Percentiles rank a stretch among this genome's conserved stretches.
phyloP scores from a whole-genome alignment of 2,113 vertebrate species.

The Lynx canadensis region DNA sequence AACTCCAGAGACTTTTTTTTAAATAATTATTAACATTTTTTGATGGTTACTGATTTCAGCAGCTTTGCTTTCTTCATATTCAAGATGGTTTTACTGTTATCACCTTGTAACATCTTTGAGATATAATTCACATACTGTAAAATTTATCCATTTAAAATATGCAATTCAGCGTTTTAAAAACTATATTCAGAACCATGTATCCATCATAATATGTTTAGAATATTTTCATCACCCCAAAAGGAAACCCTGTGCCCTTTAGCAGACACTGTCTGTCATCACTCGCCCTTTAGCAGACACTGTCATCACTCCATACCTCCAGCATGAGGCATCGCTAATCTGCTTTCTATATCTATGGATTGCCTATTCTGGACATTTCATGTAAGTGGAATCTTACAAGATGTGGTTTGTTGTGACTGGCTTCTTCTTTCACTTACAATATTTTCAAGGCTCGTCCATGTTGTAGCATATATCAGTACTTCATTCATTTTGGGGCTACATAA shows the following conservation, averaged over 20 bases:
- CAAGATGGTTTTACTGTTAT: background rate
- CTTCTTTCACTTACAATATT: background rate
- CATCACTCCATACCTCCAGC: background rate
- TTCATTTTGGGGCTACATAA: background rate
- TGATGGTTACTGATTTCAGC: background rate
- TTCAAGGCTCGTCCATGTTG: background rate
- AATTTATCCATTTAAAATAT: background rate
- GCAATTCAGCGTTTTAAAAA: background rate
- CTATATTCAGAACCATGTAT: background rate
- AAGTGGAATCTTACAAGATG: background rate
- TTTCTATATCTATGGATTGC: background rate
- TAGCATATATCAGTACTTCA: background rate
- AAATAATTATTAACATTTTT: background rate
- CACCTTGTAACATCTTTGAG: background rate
- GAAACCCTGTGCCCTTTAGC: background rate
- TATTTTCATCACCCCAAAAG: background rate
- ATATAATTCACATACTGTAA: background rate
- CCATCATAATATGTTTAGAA: background rate
- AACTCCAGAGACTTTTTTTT: background rate
- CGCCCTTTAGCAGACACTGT: background rate
- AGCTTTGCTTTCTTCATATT: background rate
- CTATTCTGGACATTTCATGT: background rate
- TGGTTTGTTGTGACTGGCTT: background rate
- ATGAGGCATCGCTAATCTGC: background rate
- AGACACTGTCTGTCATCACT: background rate